Evolutionary conservation across 1,140 invertebrate species (phyloP), one percentile per base, ranked within the genome.

Genomic region (Alviniconcha marisindica): DNA sequence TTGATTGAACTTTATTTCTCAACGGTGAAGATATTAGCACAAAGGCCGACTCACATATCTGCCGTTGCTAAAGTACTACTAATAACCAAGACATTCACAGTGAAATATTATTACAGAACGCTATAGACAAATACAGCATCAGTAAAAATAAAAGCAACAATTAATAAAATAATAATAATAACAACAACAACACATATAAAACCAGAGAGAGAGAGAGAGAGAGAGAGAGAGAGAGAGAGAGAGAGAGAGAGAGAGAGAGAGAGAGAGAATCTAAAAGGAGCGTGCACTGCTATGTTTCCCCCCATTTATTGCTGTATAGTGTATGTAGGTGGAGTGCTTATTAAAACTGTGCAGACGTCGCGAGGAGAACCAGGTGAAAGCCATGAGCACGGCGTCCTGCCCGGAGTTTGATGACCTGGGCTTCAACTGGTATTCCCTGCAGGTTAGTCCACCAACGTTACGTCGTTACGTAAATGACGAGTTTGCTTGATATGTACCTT

Each of bases 161-260:
- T n/a, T 14, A 74, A 18, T 3, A 10, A n/a, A 42, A 7, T 12
- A 18, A 74, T 12, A 38, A 10, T 5, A n/a, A 74, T 18, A 38
- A 15, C 5, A 42, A 18, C 15, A 10, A 42, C 5, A 74, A 42
- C 15, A 42, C 24, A 38, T 15, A n/a, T 7, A 24, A 5, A 7
- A 18, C 24, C 36, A 44, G 36, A 44, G 74, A 44, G 40, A 44
- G 74, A 76, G 42, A 44, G 40, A 77, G n/a, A 77, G 44, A 77
- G 44, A 33, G n/a, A 77, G 44, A 54, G 28, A 48, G 44, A 77
- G 76, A 31, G 24, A 77, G 51, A 54, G 76, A 77, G 33, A 77
- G 44, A 31, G 51, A 33, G 42, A 33, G 48, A 54, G 51, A 44
- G 15, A 77, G 21, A 66, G 60, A 21, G 60, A n/a, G 60, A 66